phyloP scores from a whole-genome alignment of 2,113 vertebrate genomes.

The Leptocoma aspasia region DNA sequence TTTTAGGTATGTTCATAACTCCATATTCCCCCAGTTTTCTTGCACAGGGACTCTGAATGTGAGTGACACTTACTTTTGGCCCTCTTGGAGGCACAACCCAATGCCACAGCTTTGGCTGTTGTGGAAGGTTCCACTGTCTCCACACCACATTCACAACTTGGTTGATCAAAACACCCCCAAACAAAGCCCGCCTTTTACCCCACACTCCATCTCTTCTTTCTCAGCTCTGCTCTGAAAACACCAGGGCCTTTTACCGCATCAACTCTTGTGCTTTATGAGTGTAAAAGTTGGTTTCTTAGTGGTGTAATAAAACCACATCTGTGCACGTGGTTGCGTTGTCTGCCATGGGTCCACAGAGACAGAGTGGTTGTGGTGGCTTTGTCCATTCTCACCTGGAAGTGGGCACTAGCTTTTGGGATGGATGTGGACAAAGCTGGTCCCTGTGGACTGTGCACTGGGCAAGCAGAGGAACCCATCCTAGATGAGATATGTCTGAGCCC shows the following conservation, averaged over 20 bases:
- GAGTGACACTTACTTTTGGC: not conserved
- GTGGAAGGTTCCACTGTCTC: not conserved
- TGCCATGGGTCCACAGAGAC: accelerated
- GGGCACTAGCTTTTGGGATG: not conserved
- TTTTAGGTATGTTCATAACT: not conserved
- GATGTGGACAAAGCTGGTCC: not conserved
- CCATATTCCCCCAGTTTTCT: not conserved
- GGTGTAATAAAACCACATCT: not conserved
- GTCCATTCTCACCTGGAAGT: not conserved
- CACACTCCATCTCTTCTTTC: not conserved
- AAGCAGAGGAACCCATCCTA: not conserved
- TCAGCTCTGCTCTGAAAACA: not conserved
- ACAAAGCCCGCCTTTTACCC: not conserved
- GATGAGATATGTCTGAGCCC: not conserved
- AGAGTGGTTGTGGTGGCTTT: not conserved
- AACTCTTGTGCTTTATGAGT: not conserved
- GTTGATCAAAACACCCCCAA: not conserved
- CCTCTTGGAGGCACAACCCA: not conserved
- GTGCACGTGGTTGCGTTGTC: accelerated
- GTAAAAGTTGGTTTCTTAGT: not conserved
- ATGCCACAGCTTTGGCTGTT: not conserved
- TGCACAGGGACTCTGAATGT: not conserved
- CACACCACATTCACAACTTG: not conserved
- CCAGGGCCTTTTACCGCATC: not conserved
- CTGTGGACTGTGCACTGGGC: accelerated